Conservation (phyloP, 2,797 vertebrate species). For the Pipistrellus nathusii region DNA sequence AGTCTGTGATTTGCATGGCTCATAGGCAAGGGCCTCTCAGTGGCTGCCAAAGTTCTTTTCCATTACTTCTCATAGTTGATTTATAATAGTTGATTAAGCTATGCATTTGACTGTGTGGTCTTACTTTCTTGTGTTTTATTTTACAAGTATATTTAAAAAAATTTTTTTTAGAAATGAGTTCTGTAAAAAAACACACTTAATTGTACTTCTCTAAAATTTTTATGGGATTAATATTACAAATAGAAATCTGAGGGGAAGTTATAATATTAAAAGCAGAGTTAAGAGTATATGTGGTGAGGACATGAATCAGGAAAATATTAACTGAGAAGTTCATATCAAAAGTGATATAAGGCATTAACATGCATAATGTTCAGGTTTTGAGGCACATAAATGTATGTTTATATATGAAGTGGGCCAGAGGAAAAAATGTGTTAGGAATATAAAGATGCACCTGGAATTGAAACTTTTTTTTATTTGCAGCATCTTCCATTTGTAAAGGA, state of each 20-base stretch:
- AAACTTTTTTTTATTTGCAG: not conserved
- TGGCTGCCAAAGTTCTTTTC: not conserved
- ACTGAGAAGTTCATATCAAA: not conserved
- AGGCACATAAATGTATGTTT: not conserved
- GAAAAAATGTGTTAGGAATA: constrained; percentile 22
- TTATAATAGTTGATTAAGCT: not conserved
- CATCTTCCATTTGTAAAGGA: not conserved
- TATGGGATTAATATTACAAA: not conserved
- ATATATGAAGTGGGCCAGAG: not conserved
- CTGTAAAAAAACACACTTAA: not conserved
- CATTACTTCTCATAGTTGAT: not conserved
- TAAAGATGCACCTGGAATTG: constrained; percentile 16
- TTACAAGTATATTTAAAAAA: not conserved
- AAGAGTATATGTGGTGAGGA: not conserved
- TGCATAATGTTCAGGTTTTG: not conserved
- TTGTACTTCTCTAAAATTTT: not conserved
- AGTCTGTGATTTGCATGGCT: not conserved
- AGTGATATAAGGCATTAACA: not conserved
- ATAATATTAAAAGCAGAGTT: not conserved
- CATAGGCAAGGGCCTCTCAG: not conserved
- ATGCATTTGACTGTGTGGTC: not conserved
- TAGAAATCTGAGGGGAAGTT: not conserved
- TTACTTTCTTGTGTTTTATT: not conserved
- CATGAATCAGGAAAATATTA: not conserved
- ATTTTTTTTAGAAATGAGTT: not conserved